Conservation (phyloP, 2,113 vertebrate species). For the Neomonachus schauinslandi region DNA sequence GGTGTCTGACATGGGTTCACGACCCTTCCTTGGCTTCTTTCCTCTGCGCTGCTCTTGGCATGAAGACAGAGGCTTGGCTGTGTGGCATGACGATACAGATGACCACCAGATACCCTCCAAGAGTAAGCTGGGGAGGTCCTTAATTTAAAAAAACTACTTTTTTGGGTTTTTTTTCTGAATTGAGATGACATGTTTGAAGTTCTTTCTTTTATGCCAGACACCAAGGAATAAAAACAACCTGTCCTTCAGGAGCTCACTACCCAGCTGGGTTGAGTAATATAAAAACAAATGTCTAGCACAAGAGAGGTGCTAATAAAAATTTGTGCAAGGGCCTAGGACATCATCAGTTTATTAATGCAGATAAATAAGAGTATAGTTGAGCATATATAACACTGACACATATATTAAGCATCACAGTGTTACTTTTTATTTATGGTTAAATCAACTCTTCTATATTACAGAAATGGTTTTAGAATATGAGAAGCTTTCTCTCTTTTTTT, state of each 20-base stretch:
- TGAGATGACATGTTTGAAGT: not conserved
- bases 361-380: not conserved
- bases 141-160: not conserved
- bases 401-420: not conserved
- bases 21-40: not conserved
- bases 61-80: not conserved
- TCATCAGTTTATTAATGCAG: not conserved
- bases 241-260: not conserved
- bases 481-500: not conserved
- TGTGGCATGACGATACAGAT: not conserved
- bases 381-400: not conserved
- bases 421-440: conserved; percentile 5
- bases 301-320: not conserved
- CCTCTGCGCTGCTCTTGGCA: not conserved
- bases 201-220: not conserved
- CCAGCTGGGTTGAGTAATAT: not conserved
- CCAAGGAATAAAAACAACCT: not conserved
- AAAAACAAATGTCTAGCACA: not conserved
- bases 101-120: not conserved
- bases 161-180: not conserved
- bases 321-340: not conserved
- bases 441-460: not conserved
- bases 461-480: not conserved
- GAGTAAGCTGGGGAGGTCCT: not conserved
- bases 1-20: not conserved